phyloP scores from a whole-genome alignment of 1,140 invertebrate species.

The Fopius arisanus region DNA sequence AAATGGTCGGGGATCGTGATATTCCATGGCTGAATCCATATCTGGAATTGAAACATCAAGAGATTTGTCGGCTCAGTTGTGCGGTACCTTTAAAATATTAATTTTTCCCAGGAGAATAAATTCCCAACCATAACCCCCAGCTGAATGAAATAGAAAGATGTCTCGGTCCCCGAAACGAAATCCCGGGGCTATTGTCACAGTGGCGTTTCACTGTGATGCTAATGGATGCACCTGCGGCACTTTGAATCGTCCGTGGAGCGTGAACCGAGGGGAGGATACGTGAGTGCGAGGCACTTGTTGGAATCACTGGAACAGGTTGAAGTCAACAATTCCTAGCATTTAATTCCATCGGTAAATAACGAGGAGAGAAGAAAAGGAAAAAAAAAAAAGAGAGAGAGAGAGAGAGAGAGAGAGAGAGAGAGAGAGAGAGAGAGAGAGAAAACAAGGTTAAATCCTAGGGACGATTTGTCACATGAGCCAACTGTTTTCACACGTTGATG shows the following conservation, averaged over 20 bases:
- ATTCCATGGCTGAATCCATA: no score
- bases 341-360: constrained; percentile 9
- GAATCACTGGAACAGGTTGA: background rate
- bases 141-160: background rate
- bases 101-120: no score
- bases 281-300: background rate
- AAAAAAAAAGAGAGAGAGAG: no score
- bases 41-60: no score
- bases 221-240: constrained; percentile 27
- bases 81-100: no score
- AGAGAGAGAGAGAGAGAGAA: no score
- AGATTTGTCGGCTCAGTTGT: no score
- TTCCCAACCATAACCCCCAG: no score
- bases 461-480: background rate
- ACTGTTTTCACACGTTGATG: background rate
- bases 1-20: no score
- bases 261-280: constrained; percentile 1
- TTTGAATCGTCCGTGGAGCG: constrained; percentile 16
- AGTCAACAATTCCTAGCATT: background rate
- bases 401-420: no score
- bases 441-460: background rate
- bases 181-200: constrained; percentile 5
- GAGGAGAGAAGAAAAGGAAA: constrained; percentile 11
- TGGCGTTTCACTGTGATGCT: background rate
- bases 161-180: background rate